phyloP scores from a whole-genome alignment of 2,113 vertebrate genomes.

The Cavia aperea region DNA sequence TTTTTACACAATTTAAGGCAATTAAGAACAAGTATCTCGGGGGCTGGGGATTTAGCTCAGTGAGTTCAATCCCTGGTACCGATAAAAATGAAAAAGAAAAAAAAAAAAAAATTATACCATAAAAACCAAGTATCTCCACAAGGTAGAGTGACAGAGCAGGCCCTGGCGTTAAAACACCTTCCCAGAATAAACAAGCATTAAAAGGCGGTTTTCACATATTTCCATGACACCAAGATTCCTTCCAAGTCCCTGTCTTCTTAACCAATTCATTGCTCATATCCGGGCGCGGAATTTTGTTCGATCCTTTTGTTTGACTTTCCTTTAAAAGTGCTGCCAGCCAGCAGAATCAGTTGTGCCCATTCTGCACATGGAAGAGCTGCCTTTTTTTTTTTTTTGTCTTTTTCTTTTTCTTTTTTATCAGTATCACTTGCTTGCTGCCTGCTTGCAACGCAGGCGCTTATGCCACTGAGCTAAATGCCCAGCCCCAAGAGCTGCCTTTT shows the following conservation, averaged over 20 bases:
- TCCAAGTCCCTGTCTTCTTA: conserved; percentile 52
- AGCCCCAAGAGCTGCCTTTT: too few species aligned
- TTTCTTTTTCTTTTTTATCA: too few species aligned
- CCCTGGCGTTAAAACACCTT: conserved; percentile 51
- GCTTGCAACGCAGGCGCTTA: too few species aligned
- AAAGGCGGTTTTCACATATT: conserved; percentile 58
- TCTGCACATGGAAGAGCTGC: not conserved
- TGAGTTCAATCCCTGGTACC: too few species aligned
- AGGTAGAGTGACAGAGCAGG: conserved; percentile 53
- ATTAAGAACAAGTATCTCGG: not conserved
- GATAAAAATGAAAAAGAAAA: too few species aligned
- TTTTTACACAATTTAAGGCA: conserved; percentile 56
- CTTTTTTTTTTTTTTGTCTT: too few species aligned
- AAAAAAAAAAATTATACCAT: too few species aligned
- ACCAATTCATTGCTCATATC: conserved; percentile 24
- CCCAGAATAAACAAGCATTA: conserved; percentile 51
- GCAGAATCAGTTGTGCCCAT: conserved; percentile 24
- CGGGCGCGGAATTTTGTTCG: conserved; percentile 29
- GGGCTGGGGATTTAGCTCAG: too few species aligned
- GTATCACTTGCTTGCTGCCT: too few species aligned
- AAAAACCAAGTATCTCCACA: conserved; percentile 38
- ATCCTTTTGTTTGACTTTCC: conserved; percentile 34
- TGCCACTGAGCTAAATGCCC: too few species aligned
- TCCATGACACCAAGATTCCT: conserved; percentile 47
- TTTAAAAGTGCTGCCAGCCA: conserved; percentile 46